A percentile compares a stretch with the other conserved stretches of the same genome.
These are phyloP conservation scores for Epizoanthus illoricatus DNA, from an alignment of 92 coral and sea anemone species.

Conservation along the genomic window DNA sequence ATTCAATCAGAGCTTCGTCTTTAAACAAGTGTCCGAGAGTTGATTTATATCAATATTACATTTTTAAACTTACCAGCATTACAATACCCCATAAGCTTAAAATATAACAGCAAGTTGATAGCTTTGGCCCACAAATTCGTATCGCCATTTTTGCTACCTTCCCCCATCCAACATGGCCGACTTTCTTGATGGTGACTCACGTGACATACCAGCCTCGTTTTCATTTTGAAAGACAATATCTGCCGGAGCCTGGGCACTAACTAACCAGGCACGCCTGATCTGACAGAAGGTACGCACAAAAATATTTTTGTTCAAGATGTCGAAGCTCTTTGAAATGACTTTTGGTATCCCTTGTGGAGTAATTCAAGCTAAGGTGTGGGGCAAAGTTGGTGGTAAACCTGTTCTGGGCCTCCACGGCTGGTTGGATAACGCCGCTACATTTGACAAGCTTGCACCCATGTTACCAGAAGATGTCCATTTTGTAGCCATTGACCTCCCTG, in stretches of 20 bases:
- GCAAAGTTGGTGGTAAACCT: constrained; percentile 54
- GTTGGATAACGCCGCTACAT: constrained; percentile 77
- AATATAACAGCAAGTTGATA: constrained; percentile 88
- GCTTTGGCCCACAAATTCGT: constrained; percentile 88
- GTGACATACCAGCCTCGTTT: constrained; percentile 52
- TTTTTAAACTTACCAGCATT: constrained; percentile 77
- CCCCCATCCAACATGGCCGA: constrained; percentile 69
- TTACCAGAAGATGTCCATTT: constrained; percentile 61
- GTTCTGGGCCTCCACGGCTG: constrained; percentile 82
- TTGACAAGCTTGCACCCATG: constrained; percentile 65
- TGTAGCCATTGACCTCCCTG: constrained; percentile 74
- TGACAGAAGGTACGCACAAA: too few relatives aligned
- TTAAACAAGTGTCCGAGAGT: neutral
- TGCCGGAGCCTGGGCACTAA: constrained; percentile 21
- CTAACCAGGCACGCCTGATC: neutral
- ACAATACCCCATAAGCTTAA: constrained; percentile 96
- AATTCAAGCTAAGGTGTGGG: constrained; percentile 74
- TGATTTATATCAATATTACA: neutral
- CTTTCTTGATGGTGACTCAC: constrained; percentile 41
- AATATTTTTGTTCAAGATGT: neutral
- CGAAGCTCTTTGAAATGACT: constrained; percentile 27
- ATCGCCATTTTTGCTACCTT: constrained; percentile 43
- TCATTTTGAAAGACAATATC: constrained; percentile 7
- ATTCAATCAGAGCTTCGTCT: neutral
- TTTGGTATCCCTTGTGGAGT: constrained; percentile 77